Evolutionary conservation across 2,113 vertebrate species (phyloP).

Genomic region (Coracopsis vasa): DNA sequence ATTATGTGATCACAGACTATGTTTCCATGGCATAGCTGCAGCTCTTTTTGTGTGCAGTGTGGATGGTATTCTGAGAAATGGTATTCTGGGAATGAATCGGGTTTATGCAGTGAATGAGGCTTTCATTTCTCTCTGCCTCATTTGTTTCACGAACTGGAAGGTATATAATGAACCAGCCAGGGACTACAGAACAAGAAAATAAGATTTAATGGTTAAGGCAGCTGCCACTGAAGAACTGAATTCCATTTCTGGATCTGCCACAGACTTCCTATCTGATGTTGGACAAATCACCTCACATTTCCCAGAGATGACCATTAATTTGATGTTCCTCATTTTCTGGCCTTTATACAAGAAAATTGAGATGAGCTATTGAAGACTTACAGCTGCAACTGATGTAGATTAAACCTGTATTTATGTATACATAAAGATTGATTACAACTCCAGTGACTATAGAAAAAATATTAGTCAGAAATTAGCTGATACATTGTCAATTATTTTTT

Average conservation of each 20-base stretch:
- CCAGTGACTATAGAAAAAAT: neutral
- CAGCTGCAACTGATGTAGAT: neutral
- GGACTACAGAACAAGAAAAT: conserved; percentile 36
- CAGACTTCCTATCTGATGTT: conserved; percentile 4
- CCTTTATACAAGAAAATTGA: neutral
- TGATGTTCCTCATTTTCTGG: neutral
- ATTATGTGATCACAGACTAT: conserved; percentile 15
- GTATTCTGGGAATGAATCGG: conserved; percentile 39
- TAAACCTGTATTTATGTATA: neutral
- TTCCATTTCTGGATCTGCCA: conserved; percentile 48
- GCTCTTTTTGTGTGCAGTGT: neutral
- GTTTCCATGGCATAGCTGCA: conserved; percentile 14
- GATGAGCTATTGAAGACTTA: neutral
- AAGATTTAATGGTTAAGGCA: conserved; percentile 63
- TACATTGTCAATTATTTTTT: neutral
- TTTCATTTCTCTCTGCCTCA: conserved; percentile 57
- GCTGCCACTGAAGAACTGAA: conserved; percentile 25
- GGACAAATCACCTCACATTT: conserved; percentile 49
- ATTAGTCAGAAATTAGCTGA: neutral
- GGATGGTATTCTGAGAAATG: conserved; percentile 11
- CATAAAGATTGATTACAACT: neutral
- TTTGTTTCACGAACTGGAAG: conserved; percentile 61
- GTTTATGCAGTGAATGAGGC: conserved; percentile 50
- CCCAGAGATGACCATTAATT: conserved; percentile 38
- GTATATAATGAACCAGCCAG: conserved; percentile 63